Base-by-base conservation (phyloP, 2,888 invertebrate genomes). In the Eristalis arbustorum region DNA sequence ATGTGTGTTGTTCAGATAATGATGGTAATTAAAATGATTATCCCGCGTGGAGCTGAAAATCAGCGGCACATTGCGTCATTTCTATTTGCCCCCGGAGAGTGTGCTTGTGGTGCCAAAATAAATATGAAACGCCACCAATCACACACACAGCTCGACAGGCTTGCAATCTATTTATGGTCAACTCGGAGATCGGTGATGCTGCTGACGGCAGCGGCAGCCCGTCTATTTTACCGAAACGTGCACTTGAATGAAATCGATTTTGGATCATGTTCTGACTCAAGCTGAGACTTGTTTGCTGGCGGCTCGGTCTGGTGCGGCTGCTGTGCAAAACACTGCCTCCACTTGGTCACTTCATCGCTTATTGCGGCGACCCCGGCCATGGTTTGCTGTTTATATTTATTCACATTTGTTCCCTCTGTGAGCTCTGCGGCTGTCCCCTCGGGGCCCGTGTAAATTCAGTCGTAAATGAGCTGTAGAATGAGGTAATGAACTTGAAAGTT, bases 401-500 rank as follows among this genome's bases (percentile, higher is more conserved):
- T 67, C 66, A 4, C 34, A n/a, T 37, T 4, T 31, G 8, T 31
- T 31, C 11, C n/a, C 56, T 80, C 57, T 62, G 42, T 66, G 66
- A 66, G 22, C 23, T 23, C 6, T 56, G 66, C 57, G n/a, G n/a
- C 18, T 18, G 49, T 23, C 31, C 67, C 62, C 62, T 23, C 59
- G 28, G 42, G 6, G 61, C 66, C 66, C 57, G 49, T 59, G 80
- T 67, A 73, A 61, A 23, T 42, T 66, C 49, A 64, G 68, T 68
- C 68, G 63, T 34, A 57, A 74, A 66, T 77, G 66, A 74, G 56
- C 73, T 61, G 77, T 71, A 57, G 73, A 40, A 66, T 78, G 85
- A 85, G 74, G 81, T 85, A 85, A 85, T 85, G 85, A 85, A 85
- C 85, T 85, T 85, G 85, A 82, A 85, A 77, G 37, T 34, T 62